Percentiles rank a stretch among this genome's conserved stretches.
Evolutionary conservation across 1,140 invertebrate genomes (phyloP).

Genomic region (Anastatus disparis): DNA sequence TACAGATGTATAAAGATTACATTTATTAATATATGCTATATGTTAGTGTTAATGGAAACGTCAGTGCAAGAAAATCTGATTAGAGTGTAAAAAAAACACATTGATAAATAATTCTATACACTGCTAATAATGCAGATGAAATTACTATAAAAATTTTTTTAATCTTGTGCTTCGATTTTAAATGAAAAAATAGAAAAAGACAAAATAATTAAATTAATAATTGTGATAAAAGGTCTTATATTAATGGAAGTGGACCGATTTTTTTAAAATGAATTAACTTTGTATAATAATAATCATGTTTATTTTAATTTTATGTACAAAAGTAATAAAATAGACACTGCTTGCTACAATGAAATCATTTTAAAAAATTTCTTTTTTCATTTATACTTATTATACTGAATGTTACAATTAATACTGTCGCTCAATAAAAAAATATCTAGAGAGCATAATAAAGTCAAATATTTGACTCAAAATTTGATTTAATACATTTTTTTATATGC

Average conservation of each 20-base stretch:
- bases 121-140: not conserved
- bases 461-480: conserved; percentile 21
- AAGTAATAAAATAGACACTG: conserved; percentile 54
- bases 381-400: conserved; percentile 35
- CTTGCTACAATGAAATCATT: conserved; percentile 34
- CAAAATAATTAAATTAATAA: too few species aligned
- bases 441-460: conserved; percentile 20
- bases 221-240: conserved; percentile 11
- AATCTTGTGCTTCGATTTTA: not conserved
- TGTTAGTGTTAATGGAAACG: not conserved
- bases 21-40: not conserved
- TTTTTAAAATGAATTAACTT: conserved; percentile 31
- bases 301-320: conserved; percentile 57
- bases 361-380: not conserved
- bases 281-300: conserved; percentile 44
- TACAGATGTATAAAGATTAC: conserved; percentile 28
- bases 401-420: conserved; percentile 45
- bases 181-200: not conserved
- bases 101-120: not conserved
- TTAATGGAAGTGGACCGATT: not conserved
- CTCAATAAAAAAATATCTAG: conserved; percentile 39
- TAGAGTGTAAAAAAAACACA: conserved; percentile 4
- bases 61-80: not conserved
- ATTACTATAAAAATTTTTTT: not conserved
- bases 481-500: conserved; percentile 6